Evolutionary conservation across 2,113 vertebrate genomes (phyloP).

Genomic region (Bos indicus): DNA sequence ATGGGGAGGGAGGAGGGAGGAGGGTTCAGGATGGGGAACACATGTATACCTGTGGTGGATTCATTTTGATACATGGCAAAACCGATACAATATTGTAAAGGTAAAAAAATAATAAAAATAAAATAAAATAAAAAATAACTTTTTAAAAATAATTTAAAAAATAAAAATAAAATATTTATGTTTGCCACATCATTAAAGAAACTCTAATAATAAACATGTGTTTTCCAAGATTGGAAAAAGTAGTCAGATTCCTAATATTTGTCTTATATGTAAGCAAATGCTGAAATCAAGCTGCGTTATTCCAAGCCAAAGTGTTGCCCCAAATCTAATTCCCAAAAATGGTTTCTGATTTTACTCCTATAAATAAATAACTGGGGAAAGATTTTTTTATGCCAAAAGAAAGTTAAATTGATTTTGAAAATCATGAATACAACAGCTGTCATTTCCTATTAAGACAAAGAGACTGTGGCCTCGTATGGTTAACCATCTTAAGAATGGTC

Average conservation of each 20-base stretch:
- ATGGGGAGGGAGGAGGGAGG: no score
- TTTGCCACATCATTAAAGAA: not conserved
- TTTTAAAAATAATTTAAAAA: not conserved
- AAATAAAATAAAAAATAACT: not conserved
- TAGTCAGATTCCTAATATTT: not conserved
- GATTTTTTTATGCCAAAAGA: not conserved
- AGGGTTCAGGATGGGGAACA: no score
- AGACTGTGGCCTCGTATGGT: not conserved
- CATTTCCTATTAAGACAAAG: not conserved
- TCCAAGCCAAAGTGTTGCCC: not conserved
- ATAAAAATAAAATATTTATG: not conserved
- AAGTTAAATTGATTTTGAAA: constrained; percentile 15
- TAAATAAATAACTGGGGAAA: not conserved
- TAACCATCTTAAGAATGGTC: not conserved
- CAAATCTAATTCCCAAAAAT: not conserved
- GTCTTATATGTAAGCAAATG: not conserved
- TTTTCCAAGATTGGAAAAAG: not conserved
- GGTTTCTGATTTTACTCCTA: not conserved
- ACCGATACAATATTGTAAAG: not conserved
- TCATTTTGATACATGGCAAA: not conserved
- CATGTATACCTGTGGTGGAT: no score
- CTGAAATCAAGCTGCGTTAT: not conserved
- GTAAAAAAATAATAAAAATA: not conserved
- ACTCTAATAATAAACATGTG: not conserved
- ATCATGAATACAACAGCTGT: not conserved